Conservation (phyloP, 2,888 invertebrate genomes). For the Eupeodes latifasciatus region DNA sequence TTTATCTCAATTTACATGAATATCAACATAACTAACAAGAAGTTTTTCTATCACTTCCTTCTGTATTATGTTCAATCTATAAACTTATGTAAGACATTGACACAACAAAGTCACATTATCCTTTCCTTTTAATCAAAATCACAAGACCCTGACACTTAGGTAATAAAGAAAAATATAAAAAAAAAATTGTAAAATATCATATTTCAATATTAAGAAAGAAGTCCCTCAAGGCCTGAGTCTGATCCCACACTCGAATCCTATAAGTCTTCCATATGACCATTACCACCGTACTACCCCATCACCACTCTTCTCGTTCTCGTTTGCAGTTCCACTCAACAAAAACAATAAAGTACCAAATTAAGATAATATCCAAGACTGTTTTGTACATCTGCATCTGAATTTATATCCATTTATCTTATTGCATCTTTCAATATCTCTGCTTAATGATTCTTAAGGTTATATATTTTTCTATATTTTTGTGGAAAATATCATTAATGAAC, state of each 20-base stretch:
- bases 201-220: constrained; percentile 46
- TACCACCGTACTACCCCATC: constrained; percentile 37
- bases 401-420: neutral
- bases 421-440: constrained; percentile 17
- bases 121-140: constrained; percentile 62
- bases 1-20: neutral
- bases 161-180: constrained; percentile 5
- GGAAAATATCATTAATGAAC: constrained; percentile 60
- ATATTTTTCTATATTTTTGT: neutral
- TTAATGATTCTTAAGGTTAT: constrained; percentile 41
- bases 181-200: constrained; percentile 60
- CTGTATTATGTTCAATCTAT: neutral
- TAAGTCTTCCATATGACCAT: constrained; percentile 15
- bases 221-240: constrained; percentile 19
- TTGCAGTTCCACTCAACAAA: constrained; percentile 44
- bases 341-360: constrained; percentile 71
- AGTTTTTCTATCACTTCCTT: constrained; percentile 19
- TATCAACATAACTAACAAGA: too few species aligned
- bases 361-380: constrained; percentile 71
- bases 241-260: constrained; percentile 41
- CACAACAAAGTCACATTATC: constrained; percentile 37
- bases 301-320: constrained; percentile 6
- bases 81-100: neutral
- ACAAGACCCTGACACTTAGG: constrained; percentile 67
- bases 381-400: constrained; percentile 47